These are phyloP conservation scores for Rana temporaria DNA, from an alignment of 2,113 vertebrate genomes.

Conservation along the genomic window DNA sequence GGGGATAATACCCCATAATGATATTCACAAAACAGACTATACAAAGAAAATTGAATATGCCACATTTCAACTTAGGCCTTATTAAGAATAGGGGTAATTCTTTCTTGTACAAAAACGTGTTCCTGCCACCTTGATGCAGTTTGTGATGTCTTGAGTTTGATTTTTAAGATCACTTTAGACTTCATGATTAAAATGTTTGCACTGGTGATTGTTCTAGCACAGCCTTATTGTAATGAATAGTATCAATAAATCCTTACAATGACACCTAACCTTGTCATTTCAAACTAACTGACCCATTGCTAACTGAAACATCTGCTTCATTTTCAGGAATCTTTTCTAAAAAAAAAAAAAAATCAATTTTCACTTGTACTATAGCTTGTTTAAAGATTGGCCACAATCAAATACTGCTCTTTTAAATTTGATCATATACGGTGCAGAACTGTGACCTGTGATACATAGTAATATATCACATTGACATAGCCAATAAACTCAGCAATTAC, in stretches of 20 bases:
- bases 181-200: constrained; percentile 90
- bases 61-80: too few species aligned
- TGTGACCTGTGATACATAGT: constrained; percentile 89
- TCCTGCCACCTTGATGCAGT: too few species aligned
- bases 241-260: constrained; percentile 82
- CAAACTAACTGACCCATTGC: constrained; percentile 91
- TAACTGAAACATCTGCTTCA: constrained; percentile 83
- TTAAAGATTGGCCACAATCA: constrained; percentile 83
- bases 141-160: constrained; percentile 29
- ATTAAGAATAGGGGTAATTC: too few species aligned
- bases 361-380: constrained; percentile 77
- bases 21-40: too few species aligned
- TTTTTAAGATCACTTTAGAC: constrained; percentile 82
- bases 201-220: constrained; percentile 90
- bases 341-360: constrained; percentile 74
- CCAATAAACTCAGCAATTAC: constrained; percentile 93
- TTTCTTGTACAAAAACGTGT: too few species aligned
- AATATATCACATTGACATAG: constrained; percentile 95
- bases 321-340: constrained; percentile 67
- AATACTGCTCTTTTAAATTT: constrained; percentile 95
- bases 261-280: constrained; percentile 81
- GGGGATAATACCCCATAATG: too few species aligned
- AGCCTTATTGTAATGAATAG: constrained; percentile 90
- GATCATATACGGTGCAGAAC: constrained; percentile 99
- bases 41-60: too few species aligned